phyloP scores from a whole-genome alignment of 2,113 vertebrate genomes.

The Catharus fuscescens region DNA sequence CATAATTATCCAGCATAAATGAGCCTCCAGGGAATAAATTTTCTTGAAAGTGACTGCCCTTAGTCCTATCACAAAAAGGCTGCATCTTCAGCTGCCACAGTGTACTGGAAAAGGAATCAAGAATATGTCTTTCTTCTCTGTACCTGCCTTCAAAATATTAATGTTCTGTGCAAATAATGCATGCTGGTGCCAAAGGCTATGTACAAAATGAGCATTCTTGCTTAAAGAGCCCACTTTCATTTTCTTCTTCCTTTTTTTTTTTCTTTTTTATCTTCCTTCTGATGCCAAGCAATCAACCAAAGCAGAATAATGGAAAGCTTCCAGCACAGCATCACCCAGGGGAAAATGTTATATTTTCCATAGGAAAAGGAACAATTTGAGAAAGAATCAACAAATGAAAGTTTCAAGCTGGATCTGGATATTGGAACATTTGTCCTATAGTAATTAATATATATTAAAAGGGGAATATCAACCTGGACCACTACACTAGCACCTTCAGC shows the following conservation, averaged over 20 bases:
- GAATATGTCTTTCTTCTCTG: background rate
- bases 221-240: background rate
- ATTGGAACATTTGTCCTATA: background rate
- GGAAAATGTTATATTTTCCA: background rate
- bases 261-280: background rate
- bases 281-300: background rate
- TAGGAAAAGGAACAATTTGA: background rate
- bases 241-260: background rate
- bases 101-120: background rate
- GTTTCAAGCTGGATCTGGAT: background rate
- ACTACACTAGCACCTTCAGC: background rate
- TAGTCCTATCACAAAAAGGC: background rate
- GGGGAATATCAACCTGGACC: background rate
- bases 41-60: background rate
- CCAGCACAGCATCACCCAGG: accelerated
- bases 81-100: background rate
- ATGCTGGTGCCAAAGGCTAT: background rate
- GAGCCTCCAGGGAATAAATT: slow-evolving; percentile 15
- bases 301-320: background rate
- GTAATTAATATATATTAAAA: background rate
- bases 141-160: background rate
- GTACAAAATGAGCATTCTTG: background rate
- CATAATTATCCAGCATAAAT: slow-evolving; percentile 33
- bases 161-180: background rate
- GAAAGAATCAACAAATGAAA: background rate